Conservation (phyloP, 1,140 invertebrate genomes). For the Halictus rubicundus region DNA sequence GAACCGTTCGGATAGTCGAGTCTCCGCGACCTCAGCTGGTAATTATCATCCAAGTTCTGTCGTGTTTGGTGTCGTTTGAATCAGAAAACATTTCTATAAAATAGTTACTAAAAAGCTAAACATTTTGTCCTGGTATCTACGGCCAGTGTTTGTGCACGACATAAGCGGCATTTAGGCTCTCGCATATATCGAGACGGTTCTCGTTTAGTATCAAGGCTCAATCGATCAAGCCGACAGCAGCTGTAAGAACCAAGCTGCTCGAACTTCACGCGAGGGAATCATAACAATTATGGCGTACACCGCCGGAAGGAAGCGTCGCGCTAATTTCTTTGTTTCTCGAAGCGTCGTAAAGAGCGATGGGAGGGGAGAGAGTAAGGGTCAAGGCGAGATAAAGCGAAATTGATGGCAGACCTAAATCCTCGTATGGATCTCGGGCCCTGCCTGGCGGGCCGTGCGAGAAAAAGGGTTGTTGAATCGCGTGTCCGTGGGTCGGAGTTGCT, state of each 20-base stretch:
- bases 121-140: no score
- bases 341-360: slow-evolving; percentile 35
- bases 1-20: no score
- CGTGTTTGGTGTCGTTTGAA: no score
- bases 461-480: slow-evolving; percentile 21
- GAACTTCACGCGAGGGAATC: slow-evolving; percentile 1
- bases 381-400: slow-evolving; percentile 45
- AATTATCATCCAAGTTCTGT: no score
- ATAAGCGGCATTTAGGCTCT: no score
- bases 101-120: no score
- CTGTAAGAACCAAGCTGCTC: neutral
- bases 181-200: no score
- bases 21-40: no score
- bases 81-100: no score
- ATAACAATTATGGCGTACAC: slow-evolving; percentile 21
- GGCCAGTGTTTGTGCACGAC: no score
- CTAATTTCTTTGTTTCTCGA: slow-evolving; percentile 33
- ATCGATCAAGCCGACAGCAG: neutral
- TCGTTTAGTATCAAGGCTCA: neutral
- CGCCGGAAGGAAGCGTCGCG: slow-evolving; percentile 45
- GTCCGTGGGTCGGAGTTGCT: neutral
- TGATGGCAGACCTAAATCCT: slow-evolving; percentile 46
- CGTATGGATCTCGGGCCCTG: slow-evolving; percentile 5
- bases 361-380: slow-evolving; percentile 8
- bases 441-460: slow-evolving; percentile 9